phyloP scores from a whole-genome alignment of 2,888 invertebrate species.

The Harpalus rubripes region DNA sequence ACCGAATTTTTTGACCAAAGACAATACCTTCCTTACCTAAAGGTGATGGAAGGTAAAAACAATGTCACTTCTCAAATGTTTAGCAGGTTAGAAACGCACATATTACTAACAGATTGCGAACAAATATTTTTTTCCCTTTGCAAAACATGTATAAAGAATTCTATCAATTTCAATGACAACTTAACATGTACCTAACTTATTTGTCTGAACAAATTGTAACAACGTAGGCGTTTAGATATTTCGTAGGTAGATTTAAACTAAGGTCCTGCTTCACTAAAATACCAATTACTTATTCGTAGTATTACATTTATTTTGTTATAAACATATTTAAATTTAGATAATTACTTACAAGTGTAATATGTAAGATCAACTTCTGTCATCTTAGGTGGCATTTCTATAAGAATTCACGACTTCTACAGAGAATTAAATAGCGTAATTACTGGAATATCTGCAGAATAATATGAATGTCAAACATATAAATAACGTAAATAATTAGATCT shows the following conservation, averaged over 20 bases:
- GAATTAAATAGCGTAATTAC: constrained; percentile 44
- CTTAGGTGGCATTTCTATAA: constrained; percentile 2
- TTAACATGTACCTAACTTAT: neutral
- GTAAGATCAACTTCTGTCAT: neutral
- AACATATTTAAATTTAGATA: neutral
- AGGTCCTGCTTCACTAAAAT: neutral
- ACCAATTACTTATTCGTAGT: too few relatives aligned
- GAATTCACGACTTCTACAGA: constrained; percentile 3
- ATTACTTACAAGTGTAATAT: neutral
- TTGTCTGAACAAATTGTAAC: neutral
- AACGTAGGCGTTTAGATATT: neutral
- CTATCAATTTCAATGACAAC: neutral
- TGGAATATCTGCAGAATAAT: constrained; percentile 43
- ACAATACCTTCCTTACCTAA: too few relatives aligned
- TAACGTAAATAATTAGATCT: constrained; percentile 54
- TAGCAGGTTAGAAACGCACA: too few relatives aligned
- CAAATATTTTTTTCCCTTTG: neutral
- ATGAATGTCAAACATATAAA: constrained; percentile 52
- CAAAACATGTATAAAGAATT: neutral
- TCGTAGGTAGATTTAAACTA: neutral
- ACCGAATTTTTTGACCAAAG: too few relatives aligned
- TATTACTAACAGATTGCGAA: too few relatives aligned
- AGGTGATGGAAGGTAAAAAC: too few relatives aligned
- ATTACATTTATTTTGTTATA: neutral
- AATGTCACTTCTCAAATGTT: too few relatives aligned